Conservation (phyloP, 2,797 vertebrate species). For the Brachymystax lenok region DNA sequence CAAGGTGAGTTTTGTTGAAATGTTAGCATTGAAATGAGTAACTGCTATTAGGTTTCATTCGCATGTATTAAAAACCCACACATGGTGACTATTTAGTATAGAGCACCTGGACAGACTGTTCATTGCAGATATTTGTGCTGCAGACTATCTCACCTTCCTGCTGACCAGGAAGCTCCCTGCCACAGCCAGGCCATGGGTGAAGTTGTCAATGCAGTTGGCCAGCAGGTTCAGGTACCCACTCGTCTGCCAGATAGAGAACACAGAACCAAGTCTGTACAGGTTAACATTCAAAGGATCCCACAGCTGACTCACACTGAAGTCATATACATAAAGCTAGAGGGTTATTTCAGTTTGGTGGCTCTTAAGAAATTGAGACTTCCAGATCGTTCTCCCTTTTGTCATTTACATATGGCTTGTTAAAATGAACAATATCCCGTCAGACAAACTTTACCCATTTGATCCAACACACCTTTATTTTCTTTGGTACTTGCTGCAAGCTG, state of each 20-base stretch:
- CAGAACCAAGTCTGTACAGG: not conserved
- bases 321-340: not conserved
- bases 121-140: not conserved
- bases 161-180: slow-evolving; percentile 96
- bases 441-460: slow-evolving; percentile 1
- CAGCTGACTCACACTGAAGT: not conserved
- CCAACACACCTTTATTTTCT: slow-evolving; percentile 77
- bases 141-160: slow-evolving; percentile 85
- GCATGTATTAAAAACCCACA: no score
- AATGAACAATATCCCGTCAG: slow-evolving; percentile 16
- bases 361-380: not conserved
- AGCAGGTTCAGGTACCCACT: slow-evolving; percentile 96
- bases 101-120: not conserved
- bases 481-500: slow-evolving; percentile 57
- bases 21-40: no score
- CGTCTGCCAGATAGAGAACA: slow-evolving; percentile 73
- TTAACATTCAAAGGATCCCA: not conserved
- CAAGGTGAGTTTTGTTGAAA: no score
- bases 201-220: slow-evolving; percentile 98
- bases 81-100: no score
- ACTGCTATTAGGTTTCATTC: no score
- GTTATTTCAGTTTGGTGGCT: not conserved
- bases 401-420: not conserved
- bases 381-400: not conserved
- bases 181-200: slow-evolving; percentile 95